Percentiles rank a stretch among this genome's conserved stretches.
These are phyloP conservation scores for Rhynchomys soricoides DNA, from an alignment of 2,113 vertebrate species.

Conservation along the genomic window DNA sequence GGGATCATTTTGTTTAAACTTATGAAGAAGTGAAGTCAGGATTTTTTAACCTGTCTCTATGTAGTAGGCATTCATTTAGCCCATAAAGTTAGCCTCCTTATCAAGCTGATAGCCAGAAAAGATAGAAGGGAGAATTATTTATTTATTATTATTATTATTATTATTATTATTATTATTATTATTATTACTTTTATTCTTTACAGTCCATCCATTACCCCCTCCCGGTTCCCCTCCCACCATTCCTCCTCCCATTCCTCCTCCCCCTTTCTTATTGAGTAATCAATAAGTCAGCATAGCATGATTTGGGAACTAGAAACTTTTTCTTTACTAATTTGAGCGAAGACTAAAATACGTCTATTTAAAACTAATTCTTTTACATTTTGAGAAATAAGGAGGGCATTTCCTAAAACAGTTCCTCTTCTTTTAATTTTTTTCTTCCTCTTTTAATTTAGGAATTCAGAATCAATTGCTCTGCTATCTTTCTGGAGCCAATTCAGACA, in stretches of 20 bases:
- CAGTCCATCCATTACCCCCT: no score
- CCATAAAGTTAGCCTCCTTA: not conserved
- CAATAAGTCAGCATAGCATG: not conserved
- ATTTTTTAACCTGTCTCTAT: not conserved
- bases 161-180: no score
- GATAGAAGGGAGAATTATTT: not conserved
- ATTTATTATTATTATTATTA: no score
- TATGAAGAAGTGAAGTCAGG: not conserved
- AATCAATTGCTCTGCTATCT: slow-evolving; percentile 53
- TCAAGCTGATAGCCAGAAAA: not conserved
- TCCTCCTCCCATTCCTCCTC: no score
- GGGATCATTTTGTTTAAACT: slow-evolving; percentile 16
- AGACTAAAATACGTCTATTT: not conserved
- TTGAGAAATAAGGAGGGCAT: not conserved
- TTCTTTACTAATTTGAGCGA: not conserved
- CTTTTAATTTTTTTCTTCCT: not conserved
- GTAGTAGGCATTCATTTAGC: not conserved
- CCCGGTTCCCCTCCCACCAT: no score
- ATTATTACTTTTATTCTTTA: no score
- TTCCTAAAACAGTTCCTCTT: not conserved
- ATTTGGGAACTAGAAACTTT: not conserved
- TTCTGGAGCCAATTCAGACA: slow-evolving; percentile 44
- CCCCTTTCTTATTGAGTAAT: not conserved
- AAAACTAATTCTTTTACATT: slow-evolving; percentile 19
- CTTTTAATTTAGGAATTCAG: slow-evolving; percentile 13